Conservation (phyloP, 2,888 invertebrate genomes). For the Tetragonula carbonaria region DNA sequence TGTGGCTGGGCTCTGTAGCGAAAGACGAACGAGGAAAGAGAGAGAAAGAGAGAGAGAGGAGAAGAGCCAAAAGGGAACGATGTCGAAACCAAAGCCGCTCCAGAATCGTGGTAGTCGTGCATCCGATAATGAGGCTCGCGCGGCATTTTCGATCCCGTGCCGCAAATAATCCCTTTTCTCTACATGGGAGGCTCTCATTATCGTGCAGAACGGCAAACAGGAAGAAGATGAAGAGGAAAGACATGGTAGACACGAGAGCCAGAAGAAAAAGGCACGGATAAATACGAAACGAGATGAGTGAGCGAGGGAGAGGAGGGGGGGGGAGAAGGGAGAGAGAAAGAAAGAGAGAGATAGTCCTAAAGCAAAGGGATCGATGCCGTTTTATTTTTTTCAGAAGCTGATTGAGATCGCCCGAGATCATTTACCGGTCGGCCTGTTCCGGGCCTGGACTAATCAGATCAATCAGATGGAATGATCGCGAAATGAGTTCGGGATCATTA, state of each 20-base stretch:
- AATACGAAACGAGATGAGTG: constrained; percentile 1
- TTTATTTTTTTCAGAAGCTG: constrained; percentile 82
- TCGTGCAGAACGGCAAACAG: constrained; percentile 60
- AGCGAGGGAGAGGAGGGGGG: background rate
- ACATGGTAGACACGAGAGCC: constrained; percentile 34
- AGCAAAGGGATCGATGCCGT: constrained; percentile 60
- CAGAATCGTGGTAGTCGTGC: constrained; percentile 77
- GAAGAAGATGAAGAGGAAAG: constrained; percentile 21
- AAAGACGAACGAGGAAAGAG: constrained; percentile 7
- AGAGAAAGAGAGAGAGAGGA: background rate
- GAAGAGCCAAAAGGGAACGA: constrained; percentile 48
- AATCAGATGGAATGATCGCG: constrained; percentile 81
- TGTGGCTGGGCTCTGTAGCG: background rate
- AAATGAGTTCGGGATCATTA: constrained; percentile 79
- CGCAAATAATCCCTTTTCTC: constrained; percentile 76
- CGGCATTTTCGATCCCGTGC: constrained; percentile 71
- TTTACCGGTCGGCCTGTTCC: constrained; percentile 80
- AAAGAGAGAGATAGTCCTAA: background rate
- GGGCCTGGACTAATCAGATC: constrained; percentile 81
- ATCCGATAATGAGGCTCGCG: constrained; percentile 74
- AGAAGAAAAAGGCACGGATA: constrained; percentile 52
- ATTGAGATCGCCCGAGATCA: constrained; percentile 82
- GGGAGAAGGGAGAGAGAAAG: background rate
- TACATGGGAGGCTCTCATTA: constrained; percentile 81
- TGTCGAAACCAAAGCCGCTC: constrained; percentile 72